Percentiles rank a stretch among this genome's conserved stretches.
Evolutionary conservation across 2,888 invertebrate species (phyloP).

Genomic region (Gymnoscelis rufifasciata): DNA sequence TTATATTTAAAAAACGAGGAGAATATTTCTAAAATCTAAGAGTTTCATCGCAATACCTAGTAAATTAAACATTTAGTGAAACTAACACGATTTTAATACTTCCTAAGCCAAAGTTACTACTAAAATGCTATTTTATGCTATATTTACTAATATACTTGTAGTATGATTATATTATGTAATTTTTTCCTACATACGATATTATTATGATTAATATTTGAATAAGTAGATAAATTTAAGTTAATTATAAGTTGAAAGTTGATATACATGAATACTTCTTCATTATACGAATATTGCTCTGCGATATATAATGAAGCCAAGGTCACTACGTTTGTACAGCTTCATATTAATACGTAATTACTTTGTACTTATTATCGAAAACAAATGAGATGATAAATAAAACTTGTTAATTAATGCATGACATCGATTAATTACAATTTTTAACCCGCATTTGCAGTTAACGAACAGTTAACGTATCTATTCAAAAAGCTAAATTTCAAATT

Average conservation of each 20-base stretch:
- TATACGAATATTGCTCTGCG: background rate
- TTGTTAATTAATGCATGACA: too few relatives aligned
- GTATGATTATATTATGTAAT: background rate
- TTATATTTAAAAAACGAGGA: conserved; percentile 20
- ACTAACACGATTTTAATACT: too few relatives aligned
- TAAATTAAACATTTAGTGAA: background rate
- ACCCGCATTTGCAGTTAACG: too few relatives aligned
- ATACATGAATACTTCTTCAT: background rate
- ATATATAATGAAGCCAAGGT: background rate
- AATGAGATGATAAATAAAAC: background rate
- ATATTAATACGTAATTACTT: background rate
- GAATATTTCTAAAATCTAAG: conserved; percentile 25
- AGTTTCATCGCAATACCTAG: conserved; percentile 19
- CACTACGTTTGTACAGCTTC: background rate
- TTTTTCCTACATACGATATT: background rate
- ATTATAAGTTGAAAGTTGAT: too few relatives aligned
- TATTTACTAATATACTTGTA: background rate
- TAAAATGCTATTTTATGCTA: too few relatives aligned
- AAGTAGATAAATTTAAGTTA: too few relatives aligned
- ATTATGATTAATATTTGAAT: too few relatives aligned
- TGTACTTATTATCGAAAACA: background rate
- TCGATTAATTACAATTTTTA: background rate
- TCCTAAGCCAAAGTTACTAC: too few relatives aligned
- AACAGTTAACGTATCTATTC: background rate
- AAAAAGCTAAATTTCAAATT: background rate